A percentile compares a stretch with the other conserved stretches of the same genome.
These are phyloP conservation scores for Bambusicola thoracicus DNA, from an alignment of 2,113 vertebrate genomes.

Conservation along the genomic window DNA sequence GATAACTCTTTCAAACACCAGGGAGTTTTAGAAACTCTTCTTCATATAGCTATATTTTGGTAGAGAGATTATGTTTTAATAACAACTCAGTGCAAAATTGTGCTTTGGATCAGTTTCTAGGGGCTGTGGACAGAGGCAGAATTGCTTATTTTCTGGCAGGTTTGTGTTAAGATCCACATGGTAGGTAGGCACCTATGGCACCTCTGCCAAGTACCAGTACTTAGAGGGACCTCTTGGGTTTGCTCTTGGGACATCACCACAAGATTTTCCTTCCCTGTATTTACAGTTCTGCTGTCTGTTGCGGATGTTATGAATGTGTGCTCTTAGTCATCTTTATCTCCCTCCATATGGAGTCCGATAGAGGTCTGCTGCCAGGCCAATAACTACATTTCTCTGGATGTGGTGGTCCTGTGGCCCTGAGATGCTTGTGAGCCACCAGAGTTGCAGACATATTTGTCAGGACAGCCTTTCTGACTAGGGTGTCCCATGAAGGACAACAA, in stretches of 20 bases:
- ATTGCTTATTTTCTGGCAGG: neutral
- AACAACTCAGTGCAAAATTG: neutral
- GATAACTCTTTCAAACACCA: neutral
- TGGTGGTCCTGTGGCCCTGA: neutral
- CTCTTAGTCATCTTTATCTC: neutral
- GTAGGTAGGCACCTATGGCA: neutral
- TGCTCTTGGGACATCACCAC: neutral
- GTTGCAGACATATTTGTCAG: fast-evolving
- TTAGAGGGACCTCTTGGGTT: neutral
- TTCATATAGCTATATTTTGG: neutral
- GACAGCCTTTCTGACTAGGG: neutral
- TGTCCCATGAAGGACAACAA: neutral
- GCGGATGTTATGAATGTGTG: neutral
- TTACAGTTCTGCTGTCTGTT: neutral
- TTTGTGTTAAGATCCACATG: neutral
- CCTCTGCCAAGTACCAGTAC: neutral
- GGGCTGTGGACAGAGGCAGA: fast-evolving
- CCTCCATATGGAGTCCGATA: neutral
- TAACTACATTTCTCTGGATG: neutral
- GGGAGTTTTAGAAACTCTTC: neutral
- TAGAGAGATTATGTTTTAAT: neutral
- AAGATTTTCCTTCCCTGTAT: neutral
- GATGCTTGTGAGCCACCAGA: neutral
- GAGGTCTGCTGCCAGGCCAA: neutral
- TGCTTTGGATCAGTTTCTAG: neutral